phyloP scores from a whole-genome alignment of 2,797 vertebrate species.

The Anguilla marmorata region DNA sequence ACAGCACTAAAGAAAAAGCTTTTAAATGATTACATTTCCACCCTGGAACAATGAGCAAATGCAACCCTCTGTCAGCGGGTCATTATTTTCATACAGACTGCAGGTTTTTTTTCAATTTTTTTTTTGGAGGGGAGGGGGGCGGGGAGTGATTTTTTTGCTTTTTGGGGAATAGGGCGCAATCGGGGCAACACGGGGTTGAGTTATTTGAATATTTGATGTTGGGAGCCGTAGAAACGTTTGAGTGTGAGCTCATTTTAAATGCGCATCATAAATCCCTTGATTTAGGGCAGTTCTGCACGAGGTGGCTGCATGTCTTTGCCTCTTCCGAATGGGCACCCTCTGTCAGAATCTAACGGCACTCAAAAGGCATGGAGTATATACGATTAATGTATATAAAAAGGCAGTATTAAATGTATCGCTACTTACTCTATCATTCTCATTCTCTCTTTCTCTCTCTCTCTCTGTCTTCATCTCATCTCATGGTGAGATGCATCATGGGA shows the following conservation, averaged over 20 bases:
- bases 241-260: constrained; percentile 1
- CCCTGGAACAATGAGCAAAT: not conserved
- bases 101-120: too few relatives aligned
- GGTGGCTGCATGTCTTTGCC: too few relatives aligned
- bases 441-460: too few relatives aligned
- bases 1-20: not conserved
- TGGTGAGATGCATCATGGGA: not conserved
- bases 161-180: too few relatives aligned
- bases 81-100: not conserved
- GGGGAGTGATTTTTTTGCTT: too few relatives aligned
- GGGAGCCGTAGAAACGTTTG: not conserved
- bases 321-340: not conserved
- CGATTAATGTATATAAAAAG: too few relatives aligned
- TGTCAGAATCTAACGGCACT: too few relatives aligned
- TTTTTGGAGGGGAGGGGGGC: not conserved
- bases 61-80: not conserved
- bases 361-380: too few relatives aligned
- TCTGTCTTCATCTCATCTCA: too few relatives aligned
- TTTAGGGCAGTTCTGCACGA: too few relatives aligned
- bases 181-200: not conserved
- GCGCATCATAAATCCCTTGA: not conserved
- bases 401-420: too few relatives aligned
- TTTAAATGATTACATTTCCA: not conserved
- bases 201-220: not conserved
- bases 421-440: too few relatives aligned